Conservation (phyloP, 2,113 vertebrate species). For the Cettia cetti region DNA sequence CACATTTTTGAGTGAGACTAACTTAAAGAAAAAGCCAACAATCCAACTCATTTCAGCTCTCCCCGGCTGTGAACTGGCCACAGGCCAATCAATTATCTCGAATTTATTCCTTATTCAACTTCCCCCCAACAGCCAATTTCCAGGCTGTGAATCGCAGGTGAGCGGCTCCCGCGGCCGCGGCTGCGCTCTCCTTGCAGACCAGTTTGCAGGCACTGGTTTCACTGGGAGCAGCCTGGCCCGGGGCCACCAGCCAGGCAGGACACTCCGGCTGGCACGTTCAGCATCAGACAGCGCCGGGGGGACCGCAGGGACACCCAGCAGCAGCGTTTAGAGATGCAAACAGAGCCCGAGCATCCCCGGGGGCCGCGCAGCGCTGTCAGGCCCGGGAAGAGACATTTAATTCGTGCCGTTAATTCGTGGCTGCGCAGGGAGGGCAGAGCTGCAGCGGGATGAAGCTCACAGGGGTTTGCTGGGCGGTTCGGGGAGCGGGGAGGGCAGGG, state of each 20-base stretch:
- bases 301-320: not conserved
- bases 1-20: constrained; percentile 15
- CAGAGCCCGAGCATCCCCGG: not conserved
- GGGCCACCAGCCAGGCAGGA: not conserved
- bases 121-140: not conserved
- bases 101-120: constrained; percentile 42
- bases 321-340: not conserved
- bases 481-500: not conserved
- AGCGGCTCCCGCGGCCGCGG: not conserved
- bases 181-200: not conserved
- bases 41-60: constrained; percentile 30
- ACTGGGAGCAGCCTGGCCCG: not conserved
- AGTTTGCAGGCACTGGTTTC: not conserved
- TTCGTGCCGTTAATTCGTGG: not conserved
- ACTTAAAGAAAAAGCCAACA: constrained; percentile 44
- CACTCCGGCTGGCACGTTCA: accelerated
- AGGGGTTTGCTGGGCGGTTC: not conserved
- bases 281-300: not conserved
- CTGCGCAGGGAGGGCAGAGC: not conserved
- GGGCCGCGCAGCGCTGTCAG: too few species aligned
- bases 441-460: accelerated
- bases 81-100: constrained; percentile 55
- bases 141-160: constrained; percentile 16
- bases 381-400: not conserved
- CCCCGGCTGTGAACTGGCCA: constrained; percentile 46